These are phyloP conservation scores for Itoplectis maculator DNA, from an alignment of 2,888 invertebrate genomes.

Conservation along the genomic window DNA sequence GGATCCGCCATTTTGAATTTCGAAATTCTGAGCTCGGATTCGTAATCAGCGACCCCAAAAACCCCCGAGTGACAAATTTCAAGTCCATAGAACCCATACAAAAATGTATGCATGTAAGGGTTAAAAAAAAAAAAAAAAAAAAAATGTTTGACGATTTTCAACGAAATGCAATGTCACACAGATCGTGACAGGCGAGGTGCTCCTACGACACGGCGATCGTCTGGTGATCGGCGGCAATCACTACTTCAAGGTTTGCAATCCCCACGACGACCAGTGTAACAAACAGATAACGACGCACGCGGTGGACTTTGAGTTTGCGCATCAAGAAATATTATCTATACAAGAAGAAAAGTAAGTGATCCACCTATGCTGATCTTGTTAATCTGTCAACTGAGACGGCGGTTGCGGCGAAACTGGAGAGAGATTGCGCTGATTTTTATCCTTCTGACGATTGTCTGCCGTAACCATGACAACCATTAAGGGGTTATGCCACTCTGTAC, in stretches of 20 bases:
- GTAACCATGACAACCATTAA: background rate
- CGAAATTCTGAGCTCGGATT: too few species aligned
- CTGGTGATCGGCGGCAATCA: conserved; percentile 87
- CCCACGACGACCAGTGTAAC: conserved; percentile 80
- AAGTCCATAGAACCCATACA: too few species aligned
- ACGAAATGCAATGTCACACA: conserved; percentile 70
- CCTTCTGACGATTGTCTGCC: background rate
- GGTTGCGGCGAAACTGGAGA: background rate
- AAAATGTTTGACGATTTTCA: conserved; percentile 11
- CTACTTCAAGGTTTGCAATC: conserved; percentile 86
- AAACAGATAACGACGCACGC: conserved; percentile 76
- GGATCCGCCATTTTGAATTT: too few species aligned
- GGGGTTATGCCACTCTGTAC: too few species aligned
- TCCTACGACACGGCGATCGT: conserved; percentile 86
- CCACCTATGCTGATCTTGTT: background rate
- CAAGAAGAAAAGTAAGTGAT: conserved; percentile 85
- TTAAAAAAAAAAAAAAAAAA: conserved; percentile 2
- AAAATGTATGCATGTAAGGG: too few species aligned
- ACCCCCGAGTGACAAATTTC: too few species aligned
- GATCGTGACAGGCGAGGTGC: conserved; percentile 82
- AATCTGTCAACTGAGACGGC: background rate
- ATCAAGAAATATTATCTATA: conserved; percentile 86
- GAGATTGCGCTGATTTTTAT: background rate
- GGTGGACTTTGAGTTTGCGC: conserved; percentile 86
- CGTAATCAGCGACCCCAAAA: too few species aligned